Base-by-base conservation (phyloP, 2,797 vertebrate genomes). In the Chanos chanos region DNA sequence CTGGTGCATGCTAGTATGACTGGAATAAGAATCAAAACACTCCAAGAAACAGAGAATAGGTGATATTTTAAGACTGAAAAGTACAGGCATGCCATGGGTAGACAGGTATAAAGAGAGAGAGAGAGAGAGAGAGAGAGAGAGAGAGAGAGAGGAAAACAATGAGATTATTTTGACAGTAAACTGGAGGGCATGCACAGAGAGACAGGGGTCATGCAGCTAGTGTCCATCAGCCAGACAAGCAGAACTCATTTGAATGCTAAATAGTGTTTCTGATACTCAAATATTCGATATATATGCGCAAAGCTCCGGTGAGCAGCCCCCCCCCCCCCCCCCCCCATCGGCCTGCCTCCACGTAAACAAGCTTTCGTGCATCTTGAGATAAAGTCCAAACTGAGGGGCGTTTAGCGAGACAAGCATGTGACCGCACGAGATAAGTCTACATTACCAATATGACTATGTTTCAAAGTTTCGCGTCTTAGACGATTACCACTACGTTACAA, bases 171-270 rank as follows among this genome's bases (percentile, higher is more conserved):
- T 93, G 92, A 95, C 94, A 93, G 93, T 89, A 92, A 76, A 72
- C 51, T 70, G 67, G 87, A 95, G 96, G 95, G 95, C 95, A 93
- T 92, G 92, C 90, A 91, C 91, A 91, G 92, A 96, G 90, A 94
- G 91, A 92, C 89, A 83, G 80, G 85, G 94, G 94, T 93, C 90
- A 94, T 89, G 92, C 84, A 89, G 89, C 94, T 95, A 97, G 94
- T 99, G 95, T 98, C 96, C 94, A 97, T 98, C 96, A 97, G 94
- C 89, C 94, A 98, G 96, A 99, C 95, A 99, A 96, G 92, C 96
- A 94, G 94, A 99, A 98, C 95, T 94, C 94, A 99, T 96, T 94
- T 94, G 93, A 92, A 98, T 96, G 93, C 93, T 94, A 94, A 97
- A 93, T 94, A 95, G 92, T 87, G 89, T 90, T 89, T 89, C 89